Base-by-base conservation (phyloP, 2,113 vertebrate species). In the Larimichthys crocea region DNA sequence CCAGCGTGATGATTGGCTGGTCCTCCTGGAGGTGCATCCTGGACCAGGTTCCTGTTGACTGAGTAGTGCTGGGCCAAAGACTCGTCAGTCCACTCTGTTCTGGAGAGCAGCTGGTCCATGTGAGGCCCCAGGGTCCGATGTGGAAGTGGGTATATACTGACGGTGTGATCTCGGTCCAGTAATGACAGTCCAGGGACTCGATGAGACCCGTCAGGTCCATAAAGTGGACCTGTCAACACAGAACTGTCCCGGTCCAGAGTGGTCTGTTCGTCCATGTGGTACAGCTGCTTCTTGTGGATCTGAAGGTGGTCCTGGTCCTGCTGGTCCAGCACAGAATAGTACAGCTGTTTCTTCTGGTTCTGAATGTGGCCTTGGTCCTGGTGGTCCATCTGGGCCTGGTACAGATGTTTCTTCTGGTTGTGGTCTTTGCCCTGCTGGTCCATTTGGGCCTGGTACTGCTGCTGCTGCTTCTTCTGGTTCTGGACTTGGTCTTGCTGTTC, bases 31-130 rank as follows among this genome's bases (percentile, higher is more conserved):
- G 66, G 3, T 0, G 16, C 29, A 0, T 91, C 86, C 60, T 78
- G 83, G 8, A 88, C 70, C 65, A 85, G 42, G 75, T 57, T 89
- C 44, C 74, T 76, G 75, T 56, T 84, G 26, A 70, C 5, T 0
- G 76, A 29, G 72, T 82, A 89, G 82, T 80, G 88, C 62, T 85
- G 87, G 52, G 5, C 3, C 53, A 90, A 5, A 17, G 74, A 26
- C 46, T 85, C 86, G 0, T 88, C 74, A 0, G 79, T 44, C 87
- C 89, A 92, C 10, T 78, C 82, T 0, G 74, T 22, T 20, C 91
- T 50, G 71, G 87, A 56, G 50, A 92, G 68, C 22, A 88, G 55
- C 65, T 83, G 87, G 68, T 91, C 87, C 64, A 89, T 69, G 63
- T 89, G 82, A 49, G 85, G 80, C 11, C 82, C 86, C 0, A 79